These are phyloP conservation scores for Dicranocentrus wangi DNA, from an alignment of 2,888 invertebrate species.

Conservation along the genomic window DNA sequence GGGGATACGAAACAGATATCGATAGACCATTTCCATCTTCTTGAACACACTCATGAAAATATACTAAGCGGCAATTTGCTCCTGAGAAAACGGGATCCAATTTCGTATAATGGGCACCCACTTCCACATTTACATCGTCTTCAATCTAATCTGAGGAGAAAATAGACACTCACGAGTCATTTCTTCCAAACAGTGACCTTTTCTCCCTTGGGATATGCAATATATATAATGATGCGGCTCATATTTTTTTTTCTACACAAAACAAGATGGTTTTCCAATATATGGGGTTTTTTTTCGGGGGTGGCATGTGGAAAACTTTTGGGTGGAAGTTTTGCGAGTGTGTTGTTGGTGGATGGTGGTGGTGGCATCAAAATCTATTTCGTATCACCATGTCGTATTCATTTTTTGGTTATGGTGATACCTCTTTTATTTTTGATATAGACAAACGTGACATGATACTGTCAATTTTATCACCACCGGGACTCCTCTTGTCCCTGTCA, in stretches of 20 bases:
- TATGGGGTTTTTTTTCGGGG: no score
- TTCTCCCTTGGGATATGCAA: not conserved
- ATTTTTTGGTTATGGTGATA: no score
- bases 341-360: no score
- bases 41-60: not conserved
- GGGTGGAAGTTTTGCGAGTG: no score
- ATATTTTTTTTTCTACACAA: no score
- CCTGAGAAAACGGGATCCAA: conserved; percentile 44
- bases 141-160: conserved; percentile 43
- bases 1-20: not conserved
- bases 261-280: no score
- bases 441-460: no score
- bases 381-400: conserved; percentile 21
- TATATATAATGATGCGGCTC: no score
- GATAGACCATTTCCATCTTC: not conserved
- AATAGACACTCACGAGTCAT: conserved; percentile 39
- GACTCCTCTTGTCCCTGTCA: no score
- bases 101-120: conserved; percentile 55
- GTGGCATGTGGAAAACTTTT: no score
- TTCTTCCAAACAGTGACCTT: conserved; percentile 35
- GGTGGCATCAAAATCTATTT: conserved; percentile 12
- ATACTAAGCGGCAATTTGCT: conserved; percentile 55
- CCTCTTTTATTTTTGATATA: no score
- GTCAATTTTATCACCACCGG: no score
- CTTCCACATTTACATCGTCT: conserved; percentile 46